A percentile compares a stretch with the other conserved stretches of the same genome.
These are phyloP conservation scores for Belonocnema kinseyi DNA, from an alignment of 1,140 invertebrate species.

Conservation along the genomic window DNA sequence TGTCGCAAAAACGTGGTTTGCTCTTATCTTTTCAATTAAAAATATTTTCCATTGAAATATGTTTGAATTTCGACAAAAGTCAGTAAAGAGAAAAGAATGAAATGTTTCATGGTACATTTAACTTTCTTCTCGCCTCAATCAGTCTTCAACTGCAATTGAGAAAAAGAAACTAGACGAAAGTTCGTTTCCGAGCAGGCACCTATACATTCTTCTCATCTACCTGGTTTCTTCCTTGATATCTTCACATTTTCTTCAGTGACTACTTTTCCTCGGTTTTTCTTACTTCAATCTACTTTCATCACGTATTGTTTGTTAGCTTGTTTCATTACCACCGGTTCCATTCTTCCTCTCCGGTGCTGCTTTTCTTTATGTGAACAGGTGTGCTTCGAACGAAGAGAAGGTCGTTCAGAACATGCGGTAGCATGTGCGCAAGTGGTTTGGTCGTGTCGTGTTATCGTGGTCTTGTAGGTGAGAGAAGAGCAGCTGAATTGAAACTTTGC, in stretches of 20 bases:
- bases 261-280: constrained; percentile 1
- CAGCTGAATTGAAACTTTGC: neutral
- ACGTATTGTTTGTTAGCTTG: neutral
- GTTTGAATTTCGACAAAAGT: too few species aligned
- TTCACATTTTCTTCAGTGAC: constrained; percentile 4
- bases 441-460: neutral
- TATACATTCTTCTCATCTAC: neutral
- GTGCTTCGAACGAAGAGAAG: neutral
- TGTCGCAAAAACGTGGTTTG: too few species aligned
- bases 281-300: constrained; percentile 6
- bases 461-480: neutral
- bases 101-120: too few species aligned
- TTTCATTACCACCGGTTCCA: neutral
- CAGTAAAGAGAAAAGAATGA: too few species aligned
- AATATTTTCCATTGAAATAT: too few species aligned
- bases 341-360: neutral
- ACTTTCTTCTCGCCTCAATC: too few species aligned
- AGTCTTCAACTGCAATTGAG: too few species aligned
- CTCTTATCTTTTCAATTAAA: too few species aligned
- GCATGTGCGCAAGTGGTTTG: neutral
- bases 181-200: too few species aligned
- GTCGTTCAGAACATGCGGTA: neutral
- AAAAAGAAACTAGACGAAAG: too few species aligned
- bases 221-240: neutral
- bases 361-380: constrained; percentile 14